These are phyloP conservation scores for Drosophila helvetica DNA, from an alignment of 2,888 invertebrate species.

Conservation along the genomic window DNA sequence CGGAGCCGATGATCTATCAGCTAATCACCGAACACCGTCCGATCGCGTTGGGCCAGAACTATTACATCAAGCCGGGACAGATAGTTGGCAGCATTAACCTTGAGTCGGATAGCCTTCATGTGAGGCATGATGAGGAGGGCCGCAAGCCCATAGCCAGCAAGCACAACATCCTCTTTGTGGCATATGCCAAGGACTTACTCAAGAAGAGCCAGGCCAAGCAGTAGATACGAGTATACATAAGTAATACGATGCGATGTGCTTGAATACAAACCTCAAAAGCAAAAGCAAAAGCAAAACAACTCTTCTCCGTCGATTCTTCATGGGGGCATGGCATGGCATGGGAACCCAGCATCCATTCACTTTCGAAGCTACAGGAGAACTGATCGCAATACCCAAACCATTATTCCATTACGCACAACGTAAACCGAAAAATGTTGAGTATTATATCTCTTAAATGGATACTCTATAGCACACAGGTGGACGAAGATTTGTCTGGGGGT, in stretches of 20 bases:
- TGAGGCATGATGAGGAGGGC: constrained; percentile 54
- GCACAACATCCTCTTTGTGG: constrained; percentile 75
- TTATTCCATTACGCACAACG: constrained; percentile 20
- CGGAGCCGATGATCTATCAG: constrained; percentile 57
- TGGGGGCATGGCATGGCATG: no score
- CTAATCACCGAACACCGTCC: constrained; percentile 76
- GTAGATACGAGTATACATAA: neutral
- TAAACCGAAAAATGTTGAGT: constrained; percentile 7
- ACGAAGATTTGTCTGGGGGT: no score
- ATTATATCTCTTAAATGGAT: constrained; percentile 2
- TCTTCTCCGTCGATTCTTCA: neutral
- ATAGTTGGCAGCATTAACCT: constrained; percentile 62
- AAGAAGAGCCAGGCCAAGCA: neutral
- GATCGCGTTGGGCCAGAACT: constrained; percentile 67
- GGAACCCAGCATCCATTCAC: neutral
- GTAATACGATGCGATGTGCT: neutral
- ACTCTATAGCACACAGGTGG: neutral
- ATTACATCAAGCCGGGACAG: constrained; percentile 79
- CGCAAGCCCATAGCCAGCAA: constrained; percentile 61
- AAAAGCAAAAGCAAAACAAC: neutral
- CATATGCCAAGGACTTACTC: constrained; percentile 35
- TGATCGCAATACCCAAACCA: neutral
- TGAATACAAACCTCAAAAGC: neutral
- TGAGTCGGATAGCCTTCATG: constrained; percentile 59
- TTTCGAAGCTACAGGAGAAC: neutral